phyloP scores from a whole-genome alignment of 2,888 invertebrate species.

The Gastrophysa polygoni region DNA sequence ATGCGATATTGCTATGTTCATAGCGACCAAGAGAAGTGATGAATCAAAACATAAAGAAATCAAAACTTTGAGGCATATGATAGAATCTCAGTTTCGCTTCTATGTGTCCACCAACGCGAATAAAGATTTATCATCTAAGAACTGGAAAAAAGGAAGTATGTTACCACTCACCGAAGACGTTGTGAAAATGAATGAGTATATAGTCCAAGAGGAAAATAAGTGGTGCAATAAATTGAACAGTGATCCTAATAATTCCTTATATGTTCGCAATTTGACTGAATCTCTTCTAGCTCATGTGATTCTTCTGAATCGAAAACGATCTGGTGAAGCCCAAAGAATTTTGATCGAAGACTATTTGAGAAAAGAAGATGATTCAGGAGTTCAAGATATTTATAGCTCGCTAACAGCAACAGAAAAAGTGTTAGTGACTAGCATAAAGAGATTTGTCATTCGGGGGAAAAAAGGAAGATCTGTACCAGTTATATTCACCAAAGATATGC shows the following conservation, averaged over 20 bases:
- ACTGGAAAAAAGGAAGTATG: slow-evolving; percentile 25
- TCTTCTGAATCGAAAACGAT: too few species aligned
- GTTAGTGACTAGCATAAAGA: too few species aligned
- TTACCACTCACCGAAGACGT: slow-evolving; percentile 22
- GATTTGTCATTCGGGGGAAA: too few species aligned
- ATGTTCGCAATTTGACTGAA: too few species aligned
- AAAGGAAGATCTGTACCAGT: too few species aligned
- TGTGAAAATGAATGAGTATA: slow-evolving; percentile 17
- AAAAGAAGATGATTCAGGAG: too few species aligned
- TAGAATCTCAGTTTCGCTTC: slow-evolving; percentile 21
- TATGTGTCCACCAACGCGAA: slow-evolving; percentile 15
- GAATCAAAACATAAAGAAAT: slow-evolving; percentile 7
- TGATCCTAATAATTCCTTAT: neutral
- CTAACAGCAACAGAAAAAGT: too few species aligned
- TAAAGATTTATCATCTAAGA: slow-evolving; percentile 15
- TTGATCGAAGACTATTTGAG: too few species aligned
- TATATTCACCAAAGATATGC: too few species aligned
- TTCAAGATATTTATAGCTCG: too few species aligned
- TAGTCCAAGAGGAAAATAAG: slow-evolving; percentile 17
- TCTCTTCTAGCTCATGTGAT: too few species aligned
- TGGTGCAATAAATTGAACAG: slow-evolving; percentile 9
- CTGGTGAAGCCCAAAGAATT: too few species aligned
- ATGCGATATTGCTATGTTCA: slow-evolving; percentile 20
- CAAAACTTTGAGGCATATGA: slow-evolving; percentile 17
- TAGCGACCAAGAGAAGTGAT: slow-evolving; percentile 17